A percentile compares a stretch with the other conserved stretches of the same genome.
Conservation (phyloP, 2,888 invertebrate genomes). For the Colletes collaris region DNA sequence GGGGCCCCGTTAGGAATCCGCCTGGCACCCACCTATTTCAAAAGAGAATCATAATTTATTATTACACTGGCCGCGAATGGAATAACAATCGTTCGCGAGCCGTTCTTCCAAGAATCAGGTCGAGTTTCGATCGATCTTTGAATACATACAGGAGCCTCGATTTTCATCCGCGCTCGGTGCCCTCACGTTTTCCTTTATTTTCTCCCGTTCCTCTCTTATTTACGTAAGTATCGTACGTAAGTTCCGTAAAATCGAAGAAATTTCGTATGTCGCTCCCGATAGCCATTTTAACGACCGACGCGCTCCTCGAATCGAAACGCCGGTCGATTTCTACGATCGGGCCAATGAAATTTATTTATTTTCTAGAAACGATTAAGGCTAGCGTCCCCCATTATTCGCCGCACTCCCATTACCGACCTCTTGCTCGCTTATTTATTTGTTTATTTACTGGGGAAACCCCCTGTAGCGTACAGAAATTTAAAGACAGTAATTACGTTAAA, state of each 20-base stretch:
- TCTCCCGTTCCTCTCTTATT: slow-evolving; percentile 14
- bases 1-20: slow-evolving; percentile 78
- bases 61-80: slow-evolving; percentile 72
- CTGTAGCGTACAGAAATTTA: no score
- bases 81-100: slow-evolving; percentile 71
- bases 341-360: no score
- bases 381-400: no score
- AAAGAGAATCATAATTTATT: slow-evolving; percentile 78
- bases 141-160: slow-evolving; percentile 62
- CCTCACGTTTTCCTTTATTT: slow-evolving; percentile 40
- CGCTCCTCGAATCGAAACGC: slow-evolving; percentile 12
- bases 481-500: no score
- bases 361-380: no score
- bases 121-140: slow-evolving; percentile 69
- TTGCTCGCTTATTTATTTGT: no score
- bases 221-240: background rate
- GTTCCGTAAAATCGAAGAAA: slow-evolving; percentile 13
- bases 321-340: slow-evolving; percentile 2
- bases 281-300: slow-evolving; percentile 21
- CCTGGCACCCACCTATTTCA: slow-evolving; percentile 75
- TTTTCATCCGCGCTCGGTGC: slow-evolving; percentile 39
- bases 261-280: slow-evolving; percentile 18
- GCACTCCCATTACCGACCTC: no score
- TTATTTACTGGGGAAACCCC: no score
- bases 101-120: slow-evolving; percentile 63